Percentiles rank a stretch among this genome's conserved stretches.
phyloP scores from a whole-genome alignment of 2,888 invertebrate species.

The Melipona bicolor region DNA sequence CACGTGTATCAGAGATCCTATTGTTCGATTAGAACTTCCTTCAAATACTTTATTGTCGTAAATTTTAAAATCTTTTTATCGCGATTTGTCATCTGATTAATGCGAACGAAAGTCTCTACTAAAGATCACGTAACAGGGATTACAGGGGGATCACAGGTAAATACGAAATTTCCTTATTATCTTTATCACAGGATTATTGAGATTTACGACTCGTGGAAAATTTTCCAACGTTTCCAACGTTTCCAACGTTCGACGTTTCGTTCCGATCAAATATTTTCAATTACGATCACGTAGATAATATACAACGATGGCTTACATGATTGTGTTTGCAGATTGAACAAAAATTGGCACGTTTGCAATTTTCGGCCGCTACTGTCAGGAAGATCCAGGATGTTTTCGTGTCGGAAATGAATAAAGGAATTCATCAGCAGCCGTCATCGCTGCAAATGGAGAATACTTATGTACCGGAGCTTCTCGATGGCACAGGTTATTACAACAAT shows the following conservation, averaged over 20 bases:
- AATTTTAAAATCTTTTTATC: conserved; percentile 10
- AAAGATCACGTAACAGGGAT: conserved; percentile 47
- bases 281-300: neutral
- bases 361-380: conserved; percentile 84
- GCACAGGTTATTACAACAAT: conserved; percentile 85
- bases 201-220: conserved; percentile 43
- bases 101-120: conserved; percentile 36
- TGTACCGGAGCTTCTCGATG: conserved; percentile 89
- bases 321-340: conserved; percentile 75
- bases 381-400: conserved; percentile 87
- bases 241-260: too few relatives aligned
- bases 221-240: neutral
- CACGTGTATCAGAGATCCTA: neutral
- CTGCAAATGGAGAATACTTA: conserved; percentile 92
- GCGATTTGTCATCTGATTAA: neutral
- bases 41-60: neutral
- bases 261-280: neutral
- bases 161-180: neutral
- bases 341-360: conserved; percentile 76
- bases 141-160: conserved; percentile 1
- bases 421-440: conserved; percentile 87
- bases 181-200: conserved; percentile 13
- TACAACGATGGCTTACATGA: neutral
- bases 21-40: neutral
- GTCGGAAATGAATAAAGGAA: conserved; percentile 88